Evolutionary conservation across 1,140 invertebrate species (phyloP), one percentile per base, ranked within the genome.

Genomic region (Anoplolepis gracilipes): DNA sequence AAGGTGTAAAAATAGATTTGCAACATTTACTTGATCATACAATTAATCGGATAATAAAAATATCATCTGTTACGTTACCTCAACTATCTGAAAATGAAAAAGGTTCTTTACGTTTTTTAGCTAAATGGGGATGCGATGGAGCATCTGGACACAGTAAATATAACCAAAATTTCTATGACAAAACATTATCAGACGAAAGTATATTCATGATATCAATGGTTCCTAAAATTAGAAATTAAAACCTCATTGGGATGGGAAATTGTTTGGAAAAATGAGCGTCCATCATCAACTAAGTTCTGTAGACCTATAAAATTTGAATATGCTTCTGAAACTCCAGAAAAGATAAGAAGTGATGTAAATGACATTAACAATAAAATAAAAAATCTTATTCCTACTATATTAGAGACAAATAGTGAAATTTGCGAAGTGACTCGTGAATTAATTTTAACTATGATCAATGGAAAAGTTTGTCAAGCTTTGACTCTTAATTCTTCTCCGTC

Each of bases 121-220:
- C 65, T 1, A 76, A 61, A 22, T 76, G 25, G 36, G 25, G 55
- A 25, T 76, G 33, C 42, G 73, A 76, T 22, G 55, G 57, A 28
- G 13, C 73, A 62, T 76, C 73, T 6, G 57, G 36, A 3, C 33
- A 76, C 2, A 76, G 22, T 19, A 39, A 62, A 36, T 76, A 76
- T 1, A 76, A 76, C 0, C 57, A 76, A 46, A 76, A 28, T 1
- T 76, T 76, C 62, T 1, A 4, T 39, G n/a, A 49, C 3, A 3
- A 25, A 57, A 11, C 36, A 62, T 11, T 19, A 30, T 61, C 57
- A 25, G 73, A 76, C 16, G 10, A 61, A 30, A 76, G 33, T 55
- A 19, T 76, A 22, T 75, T 76, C 8, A 76, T 76, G 73, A n/a
- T 46, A 11, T 42, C 57, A 16, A 42, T 76, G 36, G 73, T 76